A percentile compares a stretch with the other conserved stretches of the same genome.
Conservation (phyloP, 2,888 invertebrate genomes). For the Epinotia bilunana region DNA sequence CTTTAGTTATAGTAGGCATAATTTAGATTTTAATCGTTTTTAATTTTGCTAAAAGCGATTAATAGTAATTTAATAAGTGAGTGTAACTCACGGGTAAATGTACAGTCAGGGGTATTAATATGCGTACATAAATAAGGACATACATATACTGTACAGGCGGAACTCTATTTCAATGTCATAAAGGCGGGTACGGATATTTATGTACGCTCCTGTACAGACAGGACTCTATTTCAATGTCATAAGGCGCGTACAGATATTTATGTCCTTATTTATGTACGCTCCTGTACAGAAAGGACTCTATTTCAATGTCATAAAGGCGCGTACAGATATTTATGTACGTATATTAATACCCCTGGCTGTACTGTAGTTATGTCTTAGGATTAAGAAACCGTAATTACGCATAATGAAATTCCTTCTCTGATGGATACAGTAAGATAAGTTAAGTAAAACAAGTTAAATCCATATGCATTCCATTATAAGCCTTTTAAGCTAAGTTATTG, state of each 20-base stretch:
- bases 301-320: too few species aligned
- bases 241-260: too few species aligned
- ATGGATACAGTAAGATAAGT: neutral
- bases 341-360: too few species aligned
- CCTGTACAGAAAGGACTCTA: too few species aligned
- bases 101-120: neutral
- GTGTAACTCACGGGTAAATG: conserved; percentile 3
- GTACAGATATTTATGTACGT: too few species aligned
- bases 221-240: too few species aligned
- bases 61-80: neutral
- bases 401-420: neutral
- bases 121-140: too few species aligned
- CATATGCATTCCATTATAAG: conserved; percentile 4
- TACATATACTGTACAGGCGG: too few species aligned
- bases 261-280: too few species aligned
- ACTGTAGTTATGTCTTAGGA: neutral
- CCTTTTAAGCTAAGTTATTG: neutral
- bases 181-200: too few species aligned
- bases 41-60: conserved; percentile 12
- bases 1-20: neutral
- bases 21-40: neutral
- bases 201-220: too few species aligned
- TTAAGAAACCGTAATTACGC: neutral
- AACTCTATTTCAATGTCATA: too few species aligned
- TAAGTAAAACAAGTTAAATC: neutral